Evolutionary conservation across 1,140 invertebrate genomes (phyloP).

Genomic region (Lucilia cuprina): DNA sequence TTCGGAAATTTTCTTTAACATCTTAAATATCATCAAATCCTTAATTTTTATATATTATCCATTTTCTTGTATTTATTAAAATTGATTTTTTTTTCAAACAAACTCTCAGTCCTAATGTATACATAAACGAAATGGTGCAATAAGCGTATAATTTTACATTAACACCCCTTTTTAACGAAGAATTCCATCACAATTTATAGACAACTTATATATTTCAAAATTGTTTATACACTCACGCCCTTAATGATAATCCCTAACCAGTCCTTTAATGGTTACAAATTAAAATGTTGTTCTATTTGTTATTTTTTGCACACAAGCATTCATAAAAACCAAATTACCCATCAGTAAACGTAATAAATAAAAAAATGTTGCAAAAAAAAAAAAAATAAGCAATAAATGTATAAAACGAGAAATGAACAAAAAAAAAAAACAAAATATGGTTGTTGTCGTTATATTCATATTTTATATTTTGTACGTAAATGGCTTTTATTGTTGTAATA

Average conservation of each 20-base stretch:
- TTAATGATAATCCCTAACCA: neutral
- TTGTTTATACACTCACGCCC: too few species aligned
- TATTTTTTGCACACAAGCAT: neutral
- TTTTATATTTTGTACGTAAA: constrained; percentile 7
- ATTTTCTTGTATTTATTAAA: too few species aligned
- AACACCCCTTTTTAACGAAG: too few species aligned
- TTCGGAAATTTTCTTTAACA: too few species aligned
- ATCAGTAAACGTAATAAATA: neutral
- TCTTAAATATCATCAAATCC: too few species aligned
- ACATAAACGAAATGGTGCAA: too few species aligned
- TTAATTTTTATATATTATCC: too few species aligned
- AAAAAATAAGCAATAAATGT: neutral
- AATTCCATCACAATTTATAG: too few species aligned
- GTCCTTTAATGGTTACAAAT: neutral
- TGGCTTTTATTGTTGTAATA: constrained; percentile 8
- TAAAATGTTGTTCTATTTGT: neutral
- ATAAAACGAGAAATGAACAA: neutral
- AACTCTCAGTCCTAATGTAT: too few species aligned
- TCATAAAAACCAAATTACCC: neutral
- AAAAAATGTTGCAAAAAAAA: neutral
- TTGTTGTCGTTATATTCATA: neutral
- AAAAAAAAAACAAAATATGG: neutral
- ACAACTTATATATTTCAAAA: too few species aligned
- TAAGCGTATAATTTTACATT: too few species aligned
- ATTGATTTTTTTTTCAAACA: too few species aligned